Conservation (phyloP, 2,888 invertebrate species). For the Beris chalybata region DNA sequence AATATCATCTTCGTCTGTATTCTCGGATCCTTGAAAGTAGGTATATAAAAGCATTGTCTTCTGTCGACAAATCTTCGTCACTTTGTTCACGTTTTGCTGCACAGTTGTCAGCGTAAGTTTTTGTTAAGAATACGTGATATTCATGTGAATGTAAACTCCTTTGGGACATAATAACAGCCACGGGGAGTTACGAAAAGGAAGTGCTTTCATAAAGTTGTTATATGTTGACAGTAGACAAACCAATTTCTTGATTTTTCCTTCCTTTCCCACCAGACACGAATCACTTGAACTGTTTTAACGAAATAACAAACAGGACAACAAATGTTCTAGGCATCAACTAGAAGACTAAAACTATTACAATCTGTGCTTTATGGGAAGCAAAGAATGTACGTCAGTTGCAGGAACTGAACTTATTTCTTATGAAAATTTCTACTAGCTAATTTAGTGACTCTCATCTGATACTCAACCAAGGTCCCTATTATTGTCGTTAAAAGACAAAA, state of each 20-base stretch:
- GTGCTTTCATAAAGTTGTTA: not conserved
- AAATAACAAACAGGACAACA: too few relatives aligned
- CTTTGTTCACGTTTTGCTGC: conserved; percentile 7
- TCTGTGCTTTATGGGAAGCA: too few relatives aligned
- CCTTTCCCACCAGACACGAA: not conserved
- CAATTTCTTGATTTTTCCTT: not conserved
- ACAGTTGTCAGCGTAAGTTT: not conserved
- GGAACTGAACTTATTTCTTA: too few relatives aligned
- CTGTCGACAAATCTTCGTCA: not conserved
- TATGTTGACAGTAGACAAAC: not conserved
- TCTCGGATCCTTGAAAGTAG: not conserved
- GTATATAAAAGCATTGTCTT: not conserved
- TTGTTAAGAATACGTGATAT: not conserved
- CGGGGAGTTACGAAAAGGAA: conserved; percentile 11
- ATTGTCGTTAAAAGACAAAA: too few relatives aligned
- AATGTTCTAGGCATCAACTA: too few relatives aligned
- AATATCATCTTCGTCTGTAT: not conserved
- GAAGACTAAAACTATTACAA: too few relatives aligned
- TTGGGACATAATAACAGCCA: not conserved
- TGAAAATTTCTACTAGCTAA: too few relatives aligned
- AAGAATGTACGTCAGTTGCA: too few relatives aligned
- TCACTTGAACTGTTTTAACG: too few relatives aligned
- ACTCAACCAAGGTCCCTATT: too few relatives aligned
- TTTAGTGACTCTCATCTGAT: too few relatives aligned
- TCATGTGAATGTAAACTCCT: not conserved